phyloP scores from a whole-genome alignment of 2,888 invertebrate species.

The Nematopogon swammerdamellus region DNA sequence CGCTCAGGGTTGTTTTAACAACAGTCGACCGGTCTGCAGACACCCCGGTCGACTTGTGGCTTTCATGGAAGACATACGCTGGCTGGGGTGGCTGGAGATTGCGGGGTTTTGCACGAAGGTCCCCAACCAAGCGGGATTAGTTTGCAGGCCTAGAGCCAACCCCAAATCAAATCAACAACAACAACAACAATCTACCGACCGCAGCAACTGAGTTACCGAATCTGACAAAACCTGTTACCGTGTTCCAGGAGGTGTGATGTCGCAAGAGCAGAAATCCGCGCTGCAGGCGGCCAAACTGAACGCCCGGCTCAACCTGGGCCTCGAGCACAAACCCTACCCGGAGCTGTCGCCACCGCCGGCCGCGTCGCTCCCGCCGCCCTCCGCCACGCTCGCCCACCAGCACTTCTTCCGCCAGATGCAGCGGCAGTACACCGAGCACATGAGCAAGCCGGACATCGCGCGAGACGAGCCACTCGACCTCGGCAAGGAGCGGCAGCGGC shows the following conservation, averaged over 20 bases:
- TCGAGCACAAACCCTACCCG: slow-evolving; percentile 50
- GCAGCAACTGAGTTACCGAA: no score
- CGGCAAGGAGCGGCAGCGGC: slow-evolving; percentile 47
- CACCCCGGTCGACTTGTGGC: no score
- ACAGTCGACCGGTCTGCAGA: no score
- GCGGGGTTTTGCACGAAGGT: no score
- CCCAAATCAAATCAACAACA: no score
- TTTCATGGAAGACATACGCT: no score
- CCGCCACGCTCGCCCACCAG: slow-evolving; percentile 53
- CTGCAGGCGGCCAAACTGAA: slow-evolving; percentile 75
- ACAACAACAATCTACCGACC: no score
- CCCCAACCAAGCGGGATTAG: no score
- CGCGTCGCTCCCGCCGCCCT: slow-evolving; percentile 52
- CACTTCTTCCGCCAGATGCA: slow-evolving; percentile 64
- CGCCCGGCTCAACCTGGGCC: slow-evolving; percentile 54
- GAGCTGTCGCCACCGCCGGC: slow-evolving; percentile 54
- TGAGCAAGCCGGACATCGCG: slow-evolving; percentile 54
- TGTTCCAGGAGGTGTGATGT: slow-evolving; percentile 51
- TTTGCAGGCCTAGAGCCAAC: no score
- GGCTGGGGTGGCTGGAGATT: no score
- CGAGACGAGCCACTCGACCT: slow-evolving; percentile 53
- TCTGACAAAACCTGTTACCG: no score
- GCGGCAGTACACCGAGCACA: slow-evolving; percentile 55
- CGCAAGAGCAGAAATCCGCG: slow-evolving; percentile 63
- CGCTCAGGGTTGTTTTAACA: no score